These are phyloP conservation scores for Pachydiplax longipennis DNA, from an alignment of 2,888 invertebrate species.

Conservation along the genomic window DNA sequence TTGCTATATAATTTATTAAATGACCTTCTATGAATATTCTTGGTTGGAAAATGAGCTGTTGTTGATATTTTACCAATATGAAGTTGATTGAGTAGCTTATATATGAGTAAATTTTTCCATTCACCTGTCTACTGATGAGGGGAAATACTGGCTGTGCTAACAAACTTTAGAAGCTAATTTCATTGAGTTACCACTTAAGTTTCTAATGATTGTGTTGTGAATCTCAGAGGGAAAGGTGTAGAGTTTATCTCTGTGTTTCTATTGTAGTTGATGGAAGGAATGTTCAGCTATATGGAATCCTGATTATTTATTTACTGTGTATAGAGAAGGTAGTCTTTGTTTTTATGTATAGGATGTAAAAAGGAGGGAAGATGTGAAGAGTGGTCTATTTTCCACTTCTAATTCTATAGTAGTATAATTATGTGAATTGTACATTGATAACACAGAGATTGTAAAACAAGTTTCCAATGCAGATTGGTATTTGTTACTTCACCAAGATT, in stretches of 20 bases:
- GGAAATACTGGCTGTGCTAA: slow-evolving; percentile 24
- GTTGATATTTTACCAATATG: not conserved
- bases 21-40: not conserved
- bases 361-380: not conserved
- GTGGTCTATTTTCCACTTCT: not conserved
- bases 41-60: not conserved
- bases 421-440: not conserved
- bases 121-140: not conserved
- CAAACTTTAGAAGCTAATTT: not conserved
- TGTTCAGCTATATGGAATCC: not conserved
- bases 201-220: slow-evolving; percentile 2
- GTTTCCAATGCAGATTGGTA: not conserved
- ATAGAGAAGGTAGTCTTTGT: not conserved
- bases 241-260: not conserved
- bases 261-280: not conserved
- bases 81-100: not conserved
- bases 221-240: slow-evolving; percentile 4
- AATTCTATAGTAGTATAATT: not conserved
- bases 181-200: not conserved
- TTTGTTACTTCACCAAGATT: not conserved
- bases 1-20: too few relatives aligned
- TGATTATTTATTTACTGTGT: slow-evolving; percentile 35
- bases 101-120: not conserved
- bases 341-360: not conserved
- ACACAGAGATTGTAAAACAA: not conserved